Evolutionary conservation across 2,113 vertebrate genomes (phyloP), one percentile per base, ranked within the genome.

Genomic region (Platichthys flesus): DNA sequence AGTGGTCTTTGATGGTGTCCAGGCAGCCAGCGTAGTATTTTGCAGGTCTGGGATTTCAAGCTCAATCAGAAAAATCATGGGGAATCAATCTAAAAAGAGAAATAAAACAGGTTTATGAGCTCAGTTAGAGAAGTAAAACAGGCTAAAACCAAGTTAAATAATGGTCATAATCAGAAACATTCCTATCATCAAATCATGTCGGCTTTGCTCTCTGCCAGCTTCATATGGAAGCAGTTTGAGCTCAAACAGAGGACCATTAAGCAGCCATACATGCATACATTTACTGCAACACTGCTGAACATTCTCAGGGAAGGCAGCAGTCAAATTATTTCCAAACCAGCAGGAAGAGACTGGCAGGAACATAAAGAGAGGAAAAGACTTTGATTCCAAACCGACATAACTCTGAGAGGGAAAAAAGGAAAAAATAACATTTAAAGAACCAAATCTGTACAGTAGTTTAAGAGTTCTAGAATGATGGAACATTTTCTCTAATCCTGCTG

Each of bases 161-260:
- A 9, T 21, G 21, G 54, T 4, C 13, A 9, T 45, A 67, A 65
- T 71, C 52, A 28, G 52, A 37, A 58, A 42, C 56, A 67, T 72
- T 62, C 55, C 65, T 21, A 6, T 69, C 40, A 58, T 84, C 60
- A 63, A 71, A 69, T 71, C 49, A 26, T 5, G 49, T n/a, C 9
- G 45, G 20, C 42, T 56, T n/a, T 21, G 54, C 54, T 66, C n/a
- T 35, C 40, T 56, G 49, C 51, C 67, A 60, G 12, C 54, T 60
- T 59, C 47, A 47, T n/a, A 67, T 67, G 60, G 71, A 85, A 81
- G 42, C 69, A 63, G 54, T 85, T 85, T 72, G 35, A 56, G 54
- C 55, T 55, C 2, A 2, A 35, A 60, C 28, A 20, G 10, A 49
- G 16, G 47, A 26, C 56, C 52, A 62, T 56, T 70, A 68, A 49